A percentile compares a stretch with the other conserved stretches of the same genome.
These are phyloP conservation scores for Potorous gilbertii DNA, from an alignment of 2,797 vertebrate species.

Conservation along the genomic window DNA sequence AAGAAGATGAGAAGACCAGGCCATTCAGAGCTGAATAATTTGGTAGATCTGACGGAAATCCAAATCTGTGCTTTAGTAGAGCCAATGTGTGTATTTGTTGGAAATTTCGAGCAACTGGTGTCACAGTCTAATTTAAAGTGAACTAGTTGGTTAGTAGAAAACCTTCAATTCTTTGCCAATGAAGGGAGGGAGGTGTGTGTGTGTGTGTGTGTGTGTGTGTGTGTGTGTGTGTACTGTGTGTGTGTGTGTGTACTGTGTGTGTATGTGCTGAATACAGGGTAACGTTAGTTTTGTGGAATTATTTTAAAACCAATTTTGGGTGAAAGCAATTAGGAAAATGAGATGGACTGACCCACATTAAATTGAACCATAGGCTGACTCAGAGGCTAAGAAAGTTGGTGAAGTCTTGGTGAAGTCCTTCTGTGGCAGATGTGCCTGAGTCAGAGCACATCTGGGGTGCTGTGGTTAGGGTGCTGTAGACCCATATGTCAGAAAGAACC, in stretches of 20 bases:
- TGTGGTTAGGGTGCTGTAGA: background rate
- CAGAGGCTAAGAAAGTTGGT: background rate
- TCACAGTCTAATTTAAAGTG: background rate
- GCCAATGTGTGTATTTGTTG: background rate
- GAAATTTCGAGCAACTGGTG: background rate
- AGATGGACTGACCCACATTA: background rate
- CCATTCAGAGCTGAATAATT: background rate
- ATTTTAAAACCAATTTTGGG: background rate
- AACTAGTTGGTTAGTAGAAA: background rate
- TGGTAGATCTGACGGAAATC: background rate
- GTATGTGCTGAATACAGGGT: background rate
- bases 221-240: too few species aligned
- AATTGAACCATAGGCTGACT: too few species aligned
- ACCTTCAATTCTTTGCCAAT: background rate
- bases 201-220: background rate
- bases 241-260: too few species aligned
- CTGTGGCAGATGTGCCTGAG: too few species aligned
- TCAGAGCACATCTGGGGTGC: background rate
- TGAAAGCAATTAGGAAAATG: background rate
- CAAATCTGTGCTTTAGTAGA: background rate
- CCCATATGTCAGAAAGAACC: background rate
- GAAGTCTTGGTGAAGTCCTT: too few species aligned
- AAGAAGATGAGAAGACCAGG: background rate
- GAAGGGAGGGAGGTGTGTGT: background rate
- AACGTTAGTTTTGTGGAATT: background rate